Evolutionary conservation across 2,113 vertebrate genomes (phyloP).

Genomic region (Macrotis lagotis): DNA sequence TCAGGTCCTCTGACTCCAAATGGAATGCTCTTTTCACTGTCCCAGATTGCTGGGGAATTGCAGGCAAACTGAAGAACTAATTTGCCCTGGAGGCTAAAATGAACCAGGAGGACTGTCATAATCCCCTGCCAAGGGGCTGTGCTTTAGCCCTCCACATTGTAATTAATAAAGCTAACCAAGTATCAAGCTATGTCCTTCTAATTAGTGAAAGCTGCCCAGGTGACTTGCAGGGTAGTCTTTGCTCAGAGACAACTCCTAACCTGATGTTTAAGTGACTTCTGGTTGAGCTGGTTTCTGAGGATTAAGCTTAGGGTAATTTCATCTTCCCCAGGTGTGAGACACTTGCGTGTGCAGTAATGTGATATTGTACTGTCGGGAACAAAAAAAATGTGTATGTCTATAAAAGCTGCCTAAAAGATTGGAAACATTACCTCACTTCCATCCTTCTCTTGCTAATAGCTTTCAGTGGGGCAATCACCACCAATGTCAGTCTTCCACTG

Average conservation of each 20-base stretch:
- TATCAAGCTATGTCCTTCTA: slow-evolving; percentile 74
- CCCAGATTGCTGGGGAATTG: neutral
- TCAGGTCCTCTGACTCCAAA: neutral
- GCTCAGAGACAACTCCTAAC: slow-evolving; percentile 71
- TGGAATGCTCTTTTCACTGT: neutral
- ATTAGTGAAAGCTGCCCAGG: slow-evolving; percentile 69
- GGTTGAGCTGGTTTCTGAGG: slow-evolving; percentile 81
- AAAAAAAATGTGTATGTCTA: slow-evolving; percentile 59
- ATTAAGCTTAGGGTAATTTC: slow-evolving; percentile 80
- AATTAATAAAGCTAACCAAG: slow-evolving; percentile 51
- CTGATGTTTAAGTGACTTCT: slow-evolving; percentile 76
- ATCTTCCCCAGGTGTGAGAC: slow-evolving; percentile 78
- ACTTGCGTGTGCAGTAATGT: slow-evolving; percentile 69
- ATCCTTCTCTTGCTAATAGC: neutral
- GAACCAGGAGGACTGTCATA: neutral
- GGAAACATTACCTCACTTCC: slow-evolving; percentile 49
- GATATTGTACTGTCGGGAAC: slow-evolving; percentile 64
- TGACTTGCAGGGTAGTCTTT: slow-evolving; percentile 71
- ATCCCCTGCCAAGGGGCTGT: neutral
- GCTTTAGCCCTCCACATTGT: neutral
- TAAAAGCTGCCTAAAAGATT: slow-evolving; percentile 50
- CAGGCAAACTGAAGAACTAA: neutral
- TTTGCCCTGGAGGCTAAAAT: slow-evolving; percentile 6
- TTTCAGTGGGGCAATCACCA: neutral
- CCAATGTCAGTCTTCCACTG: neutral